phyloP scores from a whole-genome alignment of 2,888 invertebrate genomes.

The Ommatoiulus sabulosus region DNA sequence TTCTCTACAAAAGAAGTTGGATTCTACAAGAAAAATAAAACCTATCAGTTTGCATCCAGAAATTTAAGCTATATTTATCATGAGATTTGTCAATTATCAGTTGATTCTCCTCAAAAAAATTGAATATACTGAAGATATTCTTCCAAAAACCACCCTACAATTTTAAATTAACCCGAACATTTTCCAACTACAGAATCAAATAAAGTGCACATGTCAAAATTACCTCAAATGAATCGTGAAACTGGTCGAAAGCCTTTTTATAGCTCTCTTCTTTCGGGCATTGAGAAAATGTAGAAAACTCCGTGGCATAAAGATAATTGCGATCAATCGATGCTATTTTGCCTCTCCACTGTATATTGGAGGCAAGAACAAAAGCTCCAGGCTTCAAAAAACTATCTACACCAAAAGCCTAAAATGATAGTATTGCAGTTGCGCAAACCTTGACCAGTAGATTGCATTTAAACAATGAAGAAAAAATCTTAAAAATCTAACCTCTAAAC shows the following conservation, averaged over 20 bases:
- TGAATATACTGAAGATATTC: no score
- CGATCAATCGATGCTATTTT: neutral
- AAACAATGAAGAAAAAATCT: neutral
- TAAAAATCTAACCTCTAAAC: conserved; percentile 45
- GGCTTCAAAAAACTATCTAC: conserved; percentile 11
- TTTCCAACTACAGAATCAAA: no score
- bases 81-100: no score
- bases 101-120: no score
- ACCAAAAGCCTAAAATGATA: conserved; percentile 49
- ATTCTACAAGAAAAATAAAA: neutral
- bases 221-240: conserved; percentile 47
- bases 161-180: no score
- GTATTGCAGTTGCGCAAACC: neutral
- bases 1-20: neutral
- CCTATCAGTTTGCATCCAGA: neutral
- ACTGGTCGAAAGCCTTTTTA: conserved; percentile 23
- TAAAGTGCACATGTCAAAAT: neutral
- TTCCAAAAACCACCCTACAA: no score
- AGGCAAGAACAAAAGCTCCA: conserved; percentile 27
- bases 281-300: conserved; percentile 37
- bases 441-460: neutral
- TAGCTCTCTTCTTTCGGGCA: conserved; percentile 24
- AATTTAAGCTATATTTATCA: no score
- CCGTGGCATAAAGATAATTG: conserved; percentile 41
- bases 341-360: conserved; percentile 55